A percentile compares a stretch with the other conserved stretches of the same genome.
Conservation (phyloP, 2,113 vertebrate species). For the Ramphastos sulfuratus region DNA sequence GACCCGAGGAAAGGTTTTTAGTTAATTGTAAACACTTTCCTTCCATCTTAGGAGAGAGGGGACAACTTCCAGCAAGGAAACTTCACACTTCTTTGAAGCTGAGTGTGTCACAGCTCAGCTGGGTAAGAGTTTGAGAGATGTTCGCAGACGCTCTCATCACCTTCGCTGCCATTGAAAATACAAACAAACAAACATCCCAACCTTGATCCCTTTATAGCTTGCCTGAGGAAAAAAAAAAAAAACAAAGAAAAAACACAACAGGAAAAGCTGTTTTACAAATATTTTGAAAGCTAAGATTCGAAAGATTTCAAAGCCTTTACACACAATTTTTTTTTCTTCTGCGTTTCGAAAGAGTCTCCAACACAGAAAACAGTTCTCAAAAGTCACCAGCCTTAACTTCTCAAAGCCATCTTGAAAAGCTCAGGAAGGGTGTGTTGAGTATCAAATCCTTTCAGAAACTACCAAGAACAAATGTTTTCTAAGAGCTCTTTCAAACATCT, state of each 20-base stretch:
- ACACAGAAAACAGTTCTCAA: background rate
- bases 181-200: constrained; percentile 12
- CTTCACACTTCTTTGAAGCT: background rate
- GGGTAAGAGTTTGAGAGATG: background rate
- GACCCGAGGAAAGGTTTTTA: background rate
- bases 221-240: background rate
- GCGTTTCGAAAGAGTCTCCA: constrained; percentile 13
- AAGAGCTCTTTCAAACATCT: background rate
- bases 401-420: constrained; percentile 27
- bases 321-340: background rate
- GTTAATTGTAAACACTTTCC: background rate
- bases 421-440: background rate
- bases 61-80: background rate
- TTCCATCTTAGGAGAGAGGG: background rate
- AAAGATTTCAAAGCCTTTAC: constrained; percentile 37
- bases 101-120: background rate
- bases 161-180: background rate
- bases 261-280: constrained; percentile 13
- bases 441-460: constrained; percentile 9
- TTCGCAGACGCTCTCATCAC: background rate
- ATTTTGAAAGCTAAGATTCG: constrained; percentile 49
- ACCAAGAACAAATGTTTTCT: background rate
- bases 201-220: background rate
- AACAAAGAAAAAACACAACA: background rate
- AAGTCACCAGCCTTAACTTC: background rate